Percentiles rank a stretch among this genome's conserved stretches.
Evolutionary conservation across 2,797 vertebrate genomes (phyloP).

Genomic region (Hipposideros larvatus): DNA sequence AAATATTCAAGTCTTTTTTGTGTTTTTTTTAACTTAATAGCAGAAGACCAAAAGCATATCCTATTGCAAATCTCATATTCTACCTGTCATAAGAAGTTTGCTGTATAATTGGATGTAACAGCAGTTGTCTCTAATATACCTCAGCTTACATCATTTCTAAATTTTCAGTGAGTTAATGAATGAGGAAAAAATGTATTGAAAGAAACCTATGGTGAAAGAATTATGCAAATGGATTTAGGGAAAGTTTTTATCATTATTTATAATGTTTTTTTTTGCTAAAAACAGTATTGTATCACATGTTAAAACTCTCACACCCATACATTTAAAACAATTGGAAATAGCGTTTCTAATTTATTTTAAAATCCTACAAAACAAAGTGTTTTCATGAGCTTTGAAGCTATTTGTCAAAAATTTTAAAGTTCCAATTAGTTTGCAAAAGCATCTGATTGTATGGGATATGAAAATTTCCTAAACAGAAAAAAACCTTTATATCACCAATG

Average conservation of each 20-base stretch:
- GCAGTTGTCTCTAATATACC: background rate
- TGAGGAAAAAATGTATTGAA: background rate
- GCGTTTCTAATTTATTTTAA: background rate
- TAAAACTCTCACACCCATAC: background rate
- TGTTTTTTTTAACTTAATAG: background rate
- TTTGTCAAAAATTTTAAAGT: background rate
- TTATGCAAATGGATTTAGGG: background rate
- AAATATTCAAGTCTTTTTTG: background rate
- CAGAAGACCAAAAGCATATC: background rate
- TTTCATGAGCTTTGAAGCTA: slow-evolving; percentile 13
- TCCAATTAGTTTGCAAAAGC: slow-evolving; percentile 19
- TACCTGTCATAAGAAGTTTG: background rate
- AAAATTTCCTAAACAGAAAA: background rate
- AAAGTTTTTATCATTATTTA: background rate
- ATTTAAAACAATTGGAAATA: background rate
- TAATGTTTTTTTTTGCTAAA: background rate
- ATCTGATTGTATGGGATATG: background rate
- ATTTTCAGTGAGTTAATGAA: background rate
- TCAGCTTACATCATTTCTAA: background rate
- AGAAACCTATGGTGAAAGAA: background rate
- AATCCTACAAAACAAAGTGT: background rate
- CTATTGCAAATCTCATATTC: background rate
- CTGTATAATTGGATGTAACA: background rate
- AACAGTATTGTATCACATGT: background rate
- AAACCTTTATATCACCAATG: background rate